Base-by-base conservation (phyloP, 2,888 invertebrate genomes). In the Drosophila kuntzei region DNA sequence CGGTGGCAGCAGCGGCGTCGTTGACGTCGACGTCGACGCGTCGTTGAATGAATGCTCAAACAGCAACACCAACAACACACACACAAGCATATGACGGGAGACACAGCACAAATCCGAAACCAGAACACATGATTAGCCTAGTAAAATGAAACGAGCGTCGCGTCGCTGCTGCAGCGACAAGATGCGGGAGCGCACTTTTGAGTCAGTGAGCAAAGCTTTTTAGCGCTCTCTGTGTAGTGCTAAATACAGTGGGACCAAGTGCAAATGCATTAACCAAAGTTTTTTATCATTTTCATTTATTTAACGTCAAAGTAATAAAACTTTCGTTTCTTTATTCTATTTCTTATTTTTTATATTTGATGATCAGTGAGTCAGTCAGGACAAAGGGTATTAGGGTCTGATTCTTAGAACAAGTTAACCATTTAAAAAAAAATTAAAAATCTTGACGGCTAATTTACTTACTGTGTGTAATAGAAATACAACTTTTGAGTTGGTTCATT, bases 41-140 rank as follows among this genome's bases (percentile, higher is more conserved):
- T 70, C 80, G 80, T 78, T 87, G 85, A 90, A 90, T 90, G 90
- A 90, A 90, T 84, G 79, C 79, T 88, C 85, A 82, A 80, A 69
- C 68, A 79, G 54, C 67, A 79, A 62, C 75, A 74, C 44, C 66
- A 79, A 63, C 65, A 68, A 50, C 57, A 32, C 49, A 41, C 25
- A 57, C 61, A 62, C 49, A 44, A 22, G 47, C 46, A 18, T 37
- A 32, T 34, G 16, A 9, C 37, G 37, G 37, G 37, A 37, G 71
- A 69, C 66, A 85, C 78, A 72, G 57, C 76, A 87, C 88, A 85
- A 84, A 84, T 88, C 77, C 70, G 80, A 90, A 90, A 90, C 86
- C 89, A 90, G 90, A 89, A 87, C 90, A 90, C 82, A 91, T 90
- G 91, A 90, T 90, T 91, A 90, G 90, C 90, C 90, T 89, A 90